Evolutionary conservation across 2,113 vertebrate species (phyloP), one percentile per base, ranked within the genome.

Genomic region (Neodontobutis hainanensis): DNA sequence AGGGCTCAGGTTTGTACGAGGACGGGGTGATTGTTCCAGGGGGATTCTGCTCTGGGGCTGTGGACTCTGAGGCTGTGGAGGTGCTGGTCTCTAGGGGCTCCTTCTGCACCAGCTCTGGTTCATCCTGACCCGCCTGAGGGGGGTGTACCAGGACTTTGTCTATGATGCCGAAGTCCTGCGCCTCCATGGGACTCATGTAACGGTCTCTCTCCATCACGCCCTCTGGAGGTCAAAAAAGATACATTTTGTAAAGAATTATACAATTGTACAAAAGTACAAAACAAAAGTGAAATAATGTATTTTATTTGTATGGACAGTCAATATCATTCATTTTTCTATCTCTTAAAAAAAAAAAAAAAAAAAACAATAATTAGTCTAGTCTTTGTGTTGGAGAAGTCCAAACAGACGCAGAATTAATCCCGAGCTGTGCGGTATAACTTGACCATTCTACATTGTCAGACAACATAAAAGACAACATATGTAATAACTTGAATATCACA

Each of bases 111-210:
- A 97, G 87, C 67, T 94, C 92, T 0, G 95, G 96, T 67, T 96
- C 95, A 0, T 97, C 96, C 83, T 95, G 91, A 1, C 96, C 95
- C 0, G 94, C 94, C 59, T 96, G 95, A 0, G 96, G 96, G 0
- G 96, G 96, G 65, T 97, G 96, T 19, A 96, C 95, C 68, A 97
- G 88, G 16, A 97, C 95, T 56, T 90, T 91, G 87, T 97, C 96
- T 6, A 97, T 92, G 70, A 97, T 83, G 9, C 96, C 96, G 0
- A 97, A 97, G 80, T 96, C 95, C 89, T 97, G 95, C 1, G 96
- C 96, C 82, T 97, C 94, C 80, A 95, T 93, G 5, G 96, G 95
- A 77, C 95, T 96, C 96, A 97, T 95, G 92, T 97, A 97, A 16
- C 96, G 92, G 68, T 97, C 96, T 48, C 96, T 86, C 65, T 97